Percentiles rank a stretch among this genome's conserved stretches.
phyloP scores from a whole-genome alignment of 1,140 invertebrate species.

The Drosophila willistoni region DNA sequence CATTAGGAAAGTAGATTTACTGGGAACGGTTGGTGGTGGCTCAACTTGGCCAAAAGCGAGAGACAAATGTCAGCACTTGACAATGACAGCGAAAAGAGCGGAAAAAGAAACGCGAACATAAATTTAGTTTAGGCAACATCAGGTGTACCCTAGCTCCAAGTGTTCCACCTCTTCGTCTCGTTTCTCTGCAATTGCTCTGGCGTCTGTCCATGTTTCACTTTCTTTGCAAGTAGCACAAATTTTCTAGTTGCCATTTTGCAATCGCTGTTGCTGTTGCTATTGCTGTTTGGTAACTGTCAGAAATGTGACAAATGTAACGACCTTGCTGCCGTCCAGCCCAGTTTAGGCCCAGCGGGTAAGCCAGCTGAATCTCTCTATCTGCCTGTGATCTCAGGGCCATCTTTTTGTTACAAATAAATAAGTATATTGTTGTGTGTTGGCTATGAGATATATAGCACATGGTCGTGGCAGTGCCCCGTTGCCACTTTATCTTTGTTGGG shows the following conservation, averaged over 20 bases:
- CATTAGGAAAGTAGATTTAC: slow-evolving; percentile 48
- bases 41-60: slow-evolving; percentile 13
- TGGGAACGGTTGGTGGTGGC: neutral
- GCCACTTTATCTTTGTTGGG: slow-evolving; percentile 44
- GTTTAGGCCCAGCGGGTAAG: slow-evolving; percentile 30
- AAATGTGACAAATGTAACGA: slow-evolving; percentile 61
- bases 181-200: neutral
- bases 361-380: slow-evolving; percentile 19
- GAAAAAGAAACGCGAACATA: slow-evolving; percentile 36
- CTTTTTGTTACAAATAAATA: slow-evolving; percentile 36
- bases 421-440: slow-evolving; percentile 40
- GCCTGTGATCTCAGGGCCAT: slow-evolving; percentile 1
- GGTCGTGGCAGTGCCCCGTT: slow-evolving; percentile 27
- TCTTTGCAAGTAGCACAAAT: slow-evolving; percentile 51
- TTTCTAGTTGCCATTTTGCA: slow-evolving; percentile 59
- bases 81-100: slow-evolving; percentile 8
- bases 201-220: slow-evolving; percentile 1
- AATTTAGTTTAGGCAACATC: slow-evolving; percentile 47
- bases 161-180: neutral
- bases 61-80: slow-evolving; percentile 30
- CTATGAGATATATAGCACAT: slow-evolving; percentile 43
- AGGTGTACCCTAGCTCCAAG: slow-evolving; percentile 29
- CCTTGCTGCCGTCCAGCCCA: slow-evolving; percentile 35
- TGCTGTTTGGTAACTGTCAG: slow-evolving; percentile 48
- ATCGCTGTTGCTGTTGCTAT: slow-evolving; percentile 23